phyloP scores from a whole-genome alignment of 2,888 invertebrate genomes.

The Zaprionus obscuricornis region DNA sequence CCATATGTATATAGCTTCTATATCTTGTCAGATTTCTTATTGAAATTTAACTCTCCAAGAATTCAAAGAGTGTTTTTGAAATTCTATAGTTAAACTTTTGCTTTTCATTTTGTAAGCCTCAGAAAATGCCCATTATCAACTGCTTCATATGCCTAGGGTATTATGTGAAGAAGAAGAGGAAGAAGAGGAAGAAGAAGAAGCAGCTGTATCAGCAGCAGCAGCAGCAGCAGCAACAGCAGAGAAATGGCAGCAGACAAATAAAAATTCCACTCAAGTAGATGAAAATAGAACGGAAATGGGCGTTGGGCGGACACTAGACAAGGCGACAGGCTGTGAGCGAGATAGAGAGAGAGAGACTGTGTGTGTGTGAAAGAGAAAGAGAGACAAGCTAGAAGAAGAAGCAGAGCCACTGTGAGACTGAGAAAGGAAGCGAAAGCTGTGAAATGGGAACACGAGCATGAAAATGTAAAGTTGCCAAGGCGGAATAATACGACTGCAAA shows the following conservation, averaged over 20 bases:
- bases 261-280: conserved; percentile 75
- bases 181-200: conserved; percentile 1
- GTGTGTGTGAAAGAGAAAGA: conserved; percentile 29
- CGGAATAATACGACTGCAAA: conserved; percentile 42
- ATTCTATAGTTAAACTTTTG: too few relatives aligned
- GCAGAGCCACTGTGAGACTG: not conserved
- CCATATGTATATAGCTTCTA: too few relatives aligned
- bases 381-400: conserved; percentile 1
- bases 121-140: not conserved
- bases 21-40: too few relatives aligned
- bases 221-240: conserved; percentile 4
- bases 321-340: not conserved
- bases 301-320: conserved; percentile 9
- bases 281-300: conserved; percentile 72
- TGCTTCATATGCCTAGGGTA: not conserved
- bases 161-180: not conserved
- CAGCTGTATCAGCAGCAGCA: conserved; percentile 15
- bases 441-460: conserved; percentile 68
- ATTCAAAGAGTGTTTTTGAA: too few relatives aligned
- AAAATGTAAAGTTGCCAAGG: conserved; percentile 68
- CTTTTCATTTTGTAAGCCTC: too few relatives aligned
- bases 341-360: not conserved
- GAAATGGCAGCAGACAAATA: conserved; percentile 62
- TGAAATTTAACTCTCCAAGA: too few relatives aligned
- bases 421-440: conserved; percentile 50